phyloP scores from a whole-genome alignment of 1,140 invertebrate species.

The Diorhabda elongata region DNA sequence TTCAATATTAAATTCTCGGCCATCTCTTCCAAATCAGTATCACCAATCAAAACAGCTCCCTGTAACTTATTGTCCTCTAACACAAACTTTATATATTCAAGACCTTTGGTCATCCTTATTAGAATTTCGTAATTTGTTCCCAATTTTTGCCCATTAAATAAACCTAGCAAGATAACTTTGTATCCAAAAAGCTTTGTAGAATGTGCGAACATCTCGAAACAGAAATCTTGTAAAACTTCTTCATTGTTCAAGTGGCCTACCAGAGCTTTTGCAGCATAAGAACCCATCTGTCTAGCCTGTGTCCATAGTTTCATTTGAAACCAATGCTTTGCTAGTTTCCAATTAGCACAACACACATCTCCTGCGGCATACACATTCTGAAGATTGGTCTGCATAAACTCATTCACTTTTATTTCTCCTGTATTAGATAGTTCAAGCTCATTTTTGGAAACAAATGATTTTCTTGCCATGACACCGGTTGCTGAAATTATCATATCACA shows the following conservation, averaged over 20 bases:
- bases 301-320: slow-evolving; percentile 97
- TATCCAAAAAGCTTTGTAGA: slow-evolving; percentile 93
- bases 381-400: slow-evolving; percentile 78
- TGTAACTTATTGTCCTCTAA: slow-evolving; percentile 80
- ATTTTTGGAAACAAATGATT: slow-evolving; percentile 54
- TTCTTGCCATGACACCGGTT: slow-evolving; percentile 82
- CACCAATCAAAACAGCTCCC: slow-evolving; percentile 93
- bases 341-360: slow-evolving; percentile 81
- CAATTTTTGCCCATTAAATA: slow-evolving; percentile 91
- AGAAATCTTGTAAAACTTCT: slow-evolving; percentile 76
- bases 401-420: slow-evolving; percentile 77
- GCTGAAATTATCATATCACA: slow-evolving; percentile 95
- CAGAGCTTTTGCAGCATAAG: slow-evolving; percentile 91
- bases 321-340: slow-evolving; percentile 81
- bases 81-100: slow-evolving; percentile 90
- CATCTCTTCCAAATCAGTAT: slow-evolving; percentile 96
- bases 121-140: slow-evolving; percentile 82
- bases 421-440: slow-evolving; percentile 62
- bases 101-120: slow-evolving; percentile 74
- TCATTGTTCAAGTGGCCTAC: slow-evolving; percentile 59
- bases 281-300: slow-evolving; percentile 96
- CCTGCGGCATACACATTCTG: slow-evolving; percentile 88
- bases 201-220: slow-evolving; percentile 96
- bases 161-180: slow-evolving; percentile 89
- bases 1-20: slow-evolving; percentile 98